These are phyloP conservation scores for Delia radicum DNA, from an alignment of 1,140 invertebrate genomes.

Conservation along the genomic window DNA sequence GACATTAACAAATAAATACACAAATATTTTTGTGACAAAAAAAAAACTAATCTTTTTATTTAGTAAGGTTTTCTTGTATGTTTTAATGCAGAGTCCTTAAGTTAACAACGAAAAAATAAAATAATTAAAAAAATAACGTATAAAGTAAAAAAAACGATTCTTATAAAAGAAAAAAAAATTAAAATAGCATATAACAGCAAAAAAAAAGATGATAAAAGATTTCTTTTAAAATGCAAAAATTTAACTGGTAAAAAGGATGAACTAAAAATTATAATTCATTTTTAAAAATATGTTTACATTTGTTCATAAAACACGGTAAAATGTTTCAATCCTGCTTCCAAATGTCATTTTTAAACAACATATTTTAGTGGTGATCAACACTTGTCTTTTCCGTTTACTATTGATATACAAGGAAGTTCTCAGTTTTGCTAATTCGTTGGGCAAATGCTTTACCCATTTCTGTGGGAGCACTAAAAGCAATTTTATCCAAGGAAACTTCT, in stretches of 20 bases:
- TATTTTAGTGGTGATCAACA: neutral
- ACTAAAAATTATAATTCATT: no score
- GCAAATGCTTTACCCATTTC: conserved; percentile 72
- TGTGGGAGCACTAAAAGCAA: conserved; percentile 83
- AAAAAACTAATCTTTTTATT: neutral
- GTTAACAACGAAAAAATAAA: neutral
- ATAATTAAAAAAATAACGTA: neutral
- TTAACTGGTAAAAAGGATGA: no score
- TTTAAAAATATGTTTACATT: no score
- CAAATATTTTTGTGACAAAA: neutral
- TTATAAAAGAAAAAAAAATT: neutral
- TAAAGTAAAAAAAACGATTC: neutral
- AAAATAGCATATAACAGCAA: neutral
- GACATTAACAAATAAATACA: neutral
- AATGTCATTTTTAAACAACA: neutral
- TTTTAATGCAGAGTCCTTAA: neutral
- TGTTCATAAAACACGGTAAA: no score
- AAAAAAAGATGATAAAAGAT: neutral
- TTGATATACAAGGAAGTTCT: conserved; percentile 72
- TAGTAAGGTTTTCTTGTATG: neutral
- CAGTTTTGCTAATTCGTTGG: conserved; percentile 70
- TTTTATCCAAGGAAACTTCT: conserved; percentile 62
- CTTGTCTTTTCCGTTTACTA: conserved; percentile 4
- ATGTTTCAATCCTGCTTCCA: neutral
- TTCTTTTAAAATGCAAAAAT: neutral